Percentiles rank a stretch among this genome's conserved stretches.
Conservation (phyloP, 2,888 invertebrate genomes). For the Drosophila helvetica region DNA sequence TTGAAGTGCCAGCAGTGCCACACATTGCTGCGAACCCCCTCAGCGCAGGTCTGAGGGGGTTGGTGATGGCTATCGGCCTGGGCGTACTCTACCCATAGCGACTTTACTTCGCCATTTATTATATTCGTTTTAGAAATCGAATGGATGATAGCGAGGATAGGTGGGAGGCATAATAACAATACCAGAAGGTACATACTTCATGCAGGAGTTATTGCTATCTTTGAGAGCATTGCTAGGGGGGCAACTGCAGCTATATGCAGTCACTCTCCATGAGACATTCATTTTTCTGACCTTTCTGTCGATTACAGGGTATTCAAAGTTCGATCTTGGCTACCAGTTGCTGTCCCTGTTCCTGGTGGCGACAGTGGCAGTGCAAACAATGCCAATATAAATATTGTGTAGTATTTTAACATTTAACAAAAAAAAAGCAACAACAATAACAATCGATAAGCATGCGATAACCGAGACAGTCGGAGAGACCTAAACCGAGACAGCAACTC, state of each 20-base stretch:
- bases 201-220: too few species aligned
- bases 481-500: conserved; percentile 27
- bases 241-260: not conserved
- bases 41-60: conserved; percentile 24
- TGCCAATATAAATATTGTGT: conserved; percentile 68
- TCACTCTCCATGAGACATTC: too few species aligned
- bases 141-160: too few species aligned
- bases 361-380: conserved; percentile 43
- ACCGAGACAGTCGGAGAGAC: conserved; percentile 13
- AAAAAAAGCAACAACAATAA: conserved; percentile 46
- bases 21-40: conserved; percentile 38
- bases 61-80: conserved; percentile 56
- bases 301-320: conserved; percentile 6
- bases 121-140: too few species aligned
- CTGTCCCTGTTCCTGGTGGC: too few species aligned
- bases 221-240: too few species aligned
- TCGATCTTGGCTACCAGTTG: not conserved
- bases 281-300: too few species aligned
- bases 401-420: conserved; percentile 69
- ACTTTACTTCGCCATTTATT: not conserved
- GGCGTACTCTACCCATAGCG: conserved; percentile 6
- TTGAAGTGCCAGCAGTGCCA: conserved; percentile 73
- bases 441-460: conserved; percentile 30
- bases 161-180: too few species aligned
- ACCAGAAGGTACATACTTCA: not conserved